Evolutionary conservation across 2,113 vertebrate species (phyloP).

Genomic region (Dunckerocampus dactyliophorus): DNA sequence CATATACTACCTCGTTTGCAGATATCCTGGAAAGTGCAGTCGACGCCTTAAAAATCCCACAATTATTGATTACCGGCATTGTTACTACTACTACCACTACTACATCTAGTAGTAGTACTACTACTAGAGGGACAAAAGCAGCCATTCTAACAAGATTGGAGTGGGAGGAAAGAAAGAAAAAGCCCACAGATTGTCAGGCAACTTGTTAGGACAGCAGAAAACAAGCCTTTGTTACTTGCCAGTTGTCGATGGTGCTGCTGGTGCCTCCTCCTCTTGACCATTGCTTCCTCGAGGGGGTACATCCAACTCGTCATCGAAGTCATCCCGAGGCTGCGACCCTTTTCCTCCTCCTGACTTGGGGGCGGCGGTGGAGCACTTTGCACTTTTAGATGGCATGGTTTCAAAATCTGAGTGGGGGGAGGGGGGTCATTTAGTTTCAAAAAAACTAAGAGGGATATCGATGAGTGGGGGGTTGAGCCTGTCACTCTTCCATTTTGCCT

Average conservation of each 20-base stretch:
- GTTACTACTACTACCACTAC: too few relatives aligned
- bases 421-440: slow-evolving; percentile 33
- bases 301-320: slow-evolving; percentile 73
- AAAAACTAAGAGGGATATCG: slow-evolving; percentile 38
- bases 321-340: slow-evolving; percentile 73
- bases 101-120: slow-evolving; percentile 1
- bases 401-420: slow-evolving; percentile 52
- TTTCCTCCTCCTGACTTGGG: slow-evolving; percentile 68
- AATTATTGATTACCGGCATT: slow-evolving; percentile 51
- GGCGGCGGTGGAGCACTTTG: slow-evolving; percentile 76
- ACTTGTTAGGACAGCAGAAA: slow-evolving; percentile 67
- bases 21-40: slow-evolving; percentile 35
- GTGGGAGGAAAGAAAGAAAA: background rate
- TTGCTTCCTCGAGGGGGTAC: slow-evolving; percentile 69
- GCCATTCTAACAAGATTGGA: slow-evolving; percentile 49
- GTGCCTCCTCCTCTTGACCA: slow-evolving; percentile 56
- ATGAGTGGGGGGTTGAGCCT: slow-evolving; percentile 48
- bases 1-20: slow-evolving; percentile 47
- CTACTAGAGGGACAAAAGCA: slow-evolving; percentile 35
- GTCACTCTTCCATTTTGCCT: slow-evolving; percentile 52
- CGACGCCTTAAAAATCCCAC: slow-evolving; percentile 52
- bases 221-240: slow-evolving; percentile 73
- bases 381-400: slow-evolving; percentile 79
- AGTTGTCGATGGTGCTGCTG: slow-evolving; percentile 57
- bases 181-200: slow-evolving; percentile 46